Evolutionary conservation across 2,113 vertebrate genomes (phyloP).

Genomic region (Acrocephalus arundinaceus): DNA sequence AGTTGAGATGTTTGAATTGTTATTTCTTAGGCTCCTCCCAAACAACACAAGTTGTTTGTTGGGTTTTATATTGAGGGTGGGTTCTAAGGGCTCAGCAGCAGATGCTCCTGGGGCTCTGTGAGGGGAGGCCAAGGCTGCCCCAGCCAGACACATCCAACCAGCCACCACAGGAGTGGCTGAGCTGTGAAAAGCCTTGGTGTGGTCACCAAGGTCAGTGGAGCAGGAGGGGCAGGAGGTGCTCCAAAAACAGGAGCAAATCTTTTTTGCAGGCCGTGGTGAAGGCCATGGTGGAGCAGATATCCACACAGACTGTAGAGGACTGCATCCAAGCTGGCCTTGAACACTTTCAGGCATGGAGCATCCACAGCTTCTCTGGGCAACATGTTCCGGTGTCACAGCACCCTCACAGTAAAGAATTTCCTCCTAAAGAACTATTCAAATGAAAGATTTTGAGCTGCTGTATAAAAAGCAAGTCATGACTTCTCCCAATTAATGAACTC

Average conservation of each 20-base stretch:
- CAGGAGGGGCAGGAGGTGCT: background rate
- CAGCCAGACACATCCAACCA: too few species aligned
- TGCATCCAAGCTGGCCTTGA: background rate
- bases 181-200: fast-evolving
- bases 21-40: background rate
- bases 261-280: background rate
- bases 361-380: background rate
- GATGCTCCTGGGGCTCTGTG: fast-evolving
- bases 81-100: fast-evolving
- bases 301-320: fast-evolving
- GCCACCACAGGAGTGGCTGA: background rate
- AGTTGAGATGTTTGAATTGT: background rate
- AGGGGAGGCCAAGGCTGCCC: fast-evolving
- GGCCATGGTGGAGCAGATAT: background rate
- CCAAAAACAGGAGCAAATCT: background rate
- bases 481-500: background rate
- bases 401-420: background rate
- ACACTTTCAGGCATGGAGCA: background rate
- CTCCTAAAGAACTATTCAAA: background rate
- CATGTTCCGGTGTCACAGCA: background rate
- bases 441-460: background rate
- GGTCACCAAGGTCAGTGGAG: background rate
- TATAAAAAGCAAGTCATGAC: background rate
- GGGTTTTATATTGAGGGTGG: background rate
- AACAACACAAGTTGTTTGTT: background rate